A percentile compares a stretch with the other conserved stretches of the same genome.
phyloP scores from a whole-genome alignment of 92 coral and sea anemone species.

The Epizoanthus fatuus region DNA sequence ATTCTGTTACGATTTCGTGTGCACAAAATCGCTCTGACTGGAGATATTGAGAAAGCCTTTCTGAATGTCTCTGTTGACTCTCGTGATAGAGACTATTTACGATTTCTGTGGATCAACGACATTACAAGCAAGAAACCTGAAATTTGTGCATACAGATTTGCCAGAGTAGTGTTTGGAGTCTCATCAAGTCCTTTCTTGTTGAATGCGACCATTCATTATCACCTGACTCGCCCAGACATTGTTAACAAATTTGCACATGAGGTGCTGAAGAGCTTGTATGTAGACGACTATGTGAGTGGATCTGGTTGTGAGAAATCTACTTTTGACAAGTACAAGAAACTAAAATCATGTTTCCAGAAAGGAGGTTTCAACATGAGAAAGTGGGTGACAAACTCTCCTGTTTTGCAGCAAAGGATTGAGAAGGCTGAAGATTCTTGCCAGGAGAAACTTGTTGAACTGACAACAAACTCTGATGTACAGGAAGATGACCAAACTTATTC shows the following conservation, averaged over 20 bases:
- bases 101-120: no score
- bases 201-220: conserved; percentile 45
- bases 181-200: conserved; percentile 30
- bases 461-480: neutral
- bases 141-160: no score
- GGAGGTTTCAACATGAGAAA: conserved; percentile 67
- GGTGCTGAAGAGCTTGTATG: conserved; percentile 37
- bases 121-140: no score
- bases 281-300: conserved; percentile 47
- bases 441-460: no score
- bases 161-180: no score
- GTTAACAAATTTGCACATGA: conserved; percentile 19
- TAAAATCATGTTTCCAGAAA: conserved; percentile 35
- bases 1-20: no score
- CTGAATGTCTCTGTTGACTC: no score
- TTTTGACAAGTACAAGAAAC: conserved; percentile 35
- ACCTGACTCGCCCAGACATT: conserved; percentile 20
- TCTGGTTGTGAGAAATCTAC: conserved; percentile 3
- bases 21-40: no score
- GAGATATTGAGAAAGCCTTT: no score
- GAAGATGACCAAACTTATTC: conserved; percentile 49
- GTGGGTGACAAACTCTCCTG: conserved; percentile 51
- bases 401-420: conserved; percentile 18
- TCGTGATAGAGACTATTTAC: no score
- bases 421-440: conserved; percentile 19